phyloP scores from a whole-genome alignment of 2,888 invertebrate species.

The Drosophila phalerata region DNA sequence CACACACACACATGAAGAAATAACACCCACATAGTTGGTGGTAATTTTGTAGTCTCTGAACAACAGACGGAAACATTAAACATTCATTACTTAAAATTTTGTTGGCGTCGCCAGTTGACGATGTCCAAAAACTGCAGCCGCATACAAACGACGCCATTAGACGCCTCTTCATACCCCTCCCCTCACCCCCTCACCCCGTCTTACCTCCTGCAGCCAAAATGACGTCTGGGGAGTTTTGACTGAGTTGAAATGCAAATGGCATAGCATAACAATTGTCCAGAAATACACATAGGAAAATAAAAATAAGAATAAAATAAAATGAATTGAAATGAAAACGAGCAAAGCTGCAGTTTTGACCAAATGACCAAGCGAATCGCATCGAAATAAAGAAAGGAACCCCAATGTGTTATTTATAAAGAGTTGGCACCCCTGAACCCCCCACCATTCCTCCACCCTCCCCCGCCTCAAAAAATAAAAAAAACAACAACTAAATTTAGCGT shows the following conservation, averaged over 20 bases:
- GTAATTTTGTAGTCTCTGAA: conserved; percentile 35
- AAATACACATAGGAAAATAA: conserved; percentile 3
- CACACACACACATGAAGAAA: background rate
- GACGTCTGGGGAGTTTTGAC: conserved; percentile 29
- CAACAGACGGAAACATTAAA: conserved; percentile 75
- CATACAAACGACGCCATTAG: conserved; percentile 75
- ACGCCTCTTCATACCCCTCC: background rate
- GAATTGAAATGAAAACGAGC: conserved; percentile 16
- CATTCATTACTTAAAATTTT: conserved; percentile 78
- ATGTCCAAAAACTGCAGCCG: conserved; percentile 62
- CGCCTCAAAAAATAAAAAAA: too few relatives aligned
- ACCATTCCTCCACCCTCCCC: background rate
- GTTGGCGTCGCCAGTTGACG: conserved; percentile 54
- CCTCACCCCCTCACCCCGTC: background rate
- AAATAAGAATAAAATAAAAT: conserved; percentile 2
- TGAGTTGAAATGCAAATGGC: conserved; percentile 39
- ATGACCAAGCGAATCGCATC: conserved; percentile 13
- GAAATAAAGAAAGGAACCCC: conserved; percentile 36
- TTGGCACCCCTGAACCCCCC: conserved; percentile 5
- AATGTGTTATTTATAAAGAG: conserved; percentile 60
- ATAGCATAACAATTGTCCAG: conserved; percentile 60
- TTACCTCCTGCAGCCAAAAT: background rate
- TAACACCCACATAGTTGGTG: conserved; percentile 24
- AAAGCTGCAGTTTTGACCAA: conserved; percentile 19
- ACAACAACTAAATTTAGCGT: conserved; percentile 69